A percentile compares a stretch with the other conserved stretches of the same genome.
phyloP scores from a whole-genome alignment of 2,888 invertebrate genomes.

The Leptinotarsa juncta region DNA sequence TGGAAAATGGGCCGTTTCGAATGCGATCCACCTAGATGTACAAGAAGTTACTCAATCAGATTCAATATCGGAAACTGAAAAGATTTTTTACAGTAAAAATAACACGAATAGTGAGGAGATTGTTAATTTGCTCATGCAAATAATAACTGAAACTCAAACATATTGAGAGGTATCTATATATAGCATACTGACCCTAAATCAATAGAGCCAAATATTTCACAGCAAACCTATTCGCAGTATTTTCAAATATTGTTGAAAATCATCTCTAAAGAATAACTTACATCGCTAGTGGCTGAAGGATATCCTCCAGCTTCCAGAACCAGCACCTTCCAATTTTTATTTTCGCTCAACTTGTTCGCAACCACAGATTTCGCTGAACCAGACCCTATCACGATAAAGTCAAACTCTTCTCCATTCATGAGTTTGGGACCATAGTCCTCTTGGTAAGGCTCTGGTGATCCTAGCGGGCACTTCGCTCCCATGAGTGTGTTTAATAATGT shows the following conservation, averaged over 20 bases:
- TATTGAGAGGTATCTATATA: too few relatives aligned
- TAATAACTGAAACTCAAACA: too few relatives aligned
- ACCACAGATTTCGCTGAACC: conserved; percentile 69
- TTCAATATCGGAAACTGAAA: too few relatives aligned
- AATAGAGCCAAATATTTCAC: too few relatives aligned
- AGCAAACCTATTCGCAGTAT: too few relatives aligned
- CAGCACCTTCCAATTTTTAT: conserved; percentile 65
- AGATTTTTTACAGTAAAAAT: too few relatives aligned
- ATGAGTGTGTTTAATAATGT: conserved; percentile 72
- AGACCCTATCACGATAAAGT: conserved; percentile 69
- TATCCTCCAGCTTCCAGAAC: conserved; percentile 69
- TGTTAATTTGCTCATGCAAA: too few relatives aligned
- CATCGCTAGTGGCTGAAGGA: conserved; percentile 65
- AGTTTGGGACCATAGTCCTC: conserved; percentile 48
- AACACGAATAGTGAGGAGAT: too few relatives aligned
- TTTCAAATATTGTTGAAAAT: background rate
- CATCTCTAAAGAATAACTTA: conserved; percentile 44
- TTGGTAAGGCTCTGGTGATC: conserved; percentile 49
- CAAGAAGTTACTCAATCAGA: too few relatives aligned
- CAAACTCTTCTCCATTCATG: conserved; percentile 59
- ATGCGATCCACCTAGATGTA: too few relatives aligned
- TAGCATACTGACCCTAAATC: too few relatives aligned
- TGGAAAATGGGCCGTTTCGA: too few relatives aligned
- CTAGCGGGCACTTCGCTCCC: conserved; percentile 71
- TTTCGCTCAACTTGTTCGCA: conserved; percentile 67